A percentile compares a stretch with the other conserved stretches of the same genome.
Conservation (phyloP, 1,140 invertebrate genomes). For the Theocolax elegans region DNA sequence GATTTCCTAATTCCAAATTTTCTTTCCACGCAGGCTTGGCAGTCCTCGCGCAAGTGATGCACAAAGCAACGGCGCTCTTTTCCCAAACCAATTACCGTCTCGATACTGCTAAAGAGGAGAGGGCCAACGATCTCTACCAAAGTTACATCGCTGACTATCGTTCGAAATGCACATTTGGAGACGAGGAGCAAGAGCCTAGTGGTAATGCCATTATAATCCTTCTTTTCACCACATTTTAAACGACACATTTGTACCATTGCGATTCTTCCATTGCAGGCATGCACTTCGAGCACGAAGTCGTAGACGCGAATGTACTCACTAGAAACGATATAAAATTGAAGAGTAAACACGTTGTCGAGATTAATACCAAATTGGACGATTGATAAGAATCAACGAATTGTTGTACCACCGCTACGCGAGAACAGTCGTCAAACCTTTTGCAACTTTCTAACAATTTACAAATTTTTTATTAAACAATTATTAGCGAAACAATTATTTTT, state of each 20-base stretch:
- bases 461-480: slow-evolving; percentile 8
- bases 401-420: no score
- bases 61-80: slow-evolving; percentile 50
- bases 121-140: slow-evolving; percentile 56
- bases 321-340: slow-evolving; percentile 54
- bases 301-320: slow-evolving; percentile 51
- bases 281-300: slow-evolving; percentile 51
- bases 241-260: no score
- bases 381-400: no score
- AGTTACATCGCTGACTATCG: slow-evolving; percentile 56
- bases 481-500: no score
- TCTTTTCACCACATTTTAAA: no score
- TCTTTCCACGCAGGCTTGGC: no score
- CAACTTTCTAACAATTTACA: slow-evolving; percentile 2
- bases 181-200: slow-evolving; percentile 45
- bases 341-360: slow-evolving; percentile 56
- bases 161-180: slow-evolving; percentile 47
- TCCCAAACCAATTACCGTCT: slow-evolving; percentile 55
- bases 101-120: slow-evolving; percentile 49
- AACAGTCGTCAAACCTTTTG: no score
- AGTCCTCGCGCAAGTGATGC: slow-evolving; percentile 51
- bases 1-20: no score
- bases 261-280: slow-evolving; percentile 48
- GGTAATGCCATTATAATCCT: slow-evolving; percentile 16
- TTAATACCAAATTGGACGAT: slow-evolving; percentile 43